These are phyloP conservation scores for Acleris sparsana DNA, from an alignment of 2,888 invertebrate genomes.

Conservation along the genomic window DNA sequence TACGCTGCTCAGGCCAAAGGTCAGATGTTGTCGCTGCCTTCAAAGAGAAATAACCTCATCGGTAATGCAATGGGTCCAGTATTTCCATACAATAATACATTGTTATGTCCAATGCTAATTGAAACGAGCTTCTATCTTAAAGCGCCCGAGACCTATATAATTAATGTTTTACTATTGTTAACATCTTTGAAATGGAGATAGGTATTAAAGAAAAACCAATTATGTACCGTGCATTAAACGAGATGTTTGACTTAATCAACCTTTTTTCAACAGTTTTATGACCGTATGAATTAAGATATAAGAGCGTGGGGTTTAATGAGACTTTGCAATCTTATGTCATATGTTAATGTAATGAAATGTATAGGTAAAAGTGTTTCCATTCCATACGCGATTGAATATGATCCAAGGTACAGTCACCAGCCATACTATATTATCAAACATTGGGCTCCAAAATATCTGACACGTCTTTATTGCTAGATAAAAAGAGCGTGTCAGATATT, in stretches of 20 bases:
- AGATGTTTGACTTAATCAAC: neutral
- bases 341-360: no score
- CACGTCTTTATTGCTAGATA: no score
- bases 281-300: no score
- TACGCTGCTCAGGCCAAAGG: conserved; percentile 54
- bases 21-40: conserved; percentile 60
- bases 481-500: no score
- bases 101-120: conserved; percentile 70
- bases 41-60: conserved; percentile 56
- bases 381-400: no score
- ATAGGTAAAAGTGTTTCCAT: no score
- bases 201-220: neutral
- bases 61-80: conserved; percentile 67
- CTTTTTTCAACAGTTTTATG: no score
- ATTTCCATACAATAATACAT: conserved; percentile 80
- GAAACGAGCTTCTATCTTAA: conserved; percentile 61
- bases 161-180: conserved; percentile 31
- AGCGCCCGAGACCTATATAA: conserved; percentile 42
- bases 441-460: no score
- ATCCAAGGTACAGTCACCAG: no score
- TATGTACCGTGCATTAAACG: neutral
- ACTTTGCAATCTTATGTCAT: no score
- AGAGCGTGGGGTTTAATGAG: no score
- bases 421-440: no score
- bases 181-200: conserved; percentile 14